Evolutionary conservation across 2,797 vertebrate genomes (phyloP).

Genomic region (Rhinichthys osculus): DNA sequence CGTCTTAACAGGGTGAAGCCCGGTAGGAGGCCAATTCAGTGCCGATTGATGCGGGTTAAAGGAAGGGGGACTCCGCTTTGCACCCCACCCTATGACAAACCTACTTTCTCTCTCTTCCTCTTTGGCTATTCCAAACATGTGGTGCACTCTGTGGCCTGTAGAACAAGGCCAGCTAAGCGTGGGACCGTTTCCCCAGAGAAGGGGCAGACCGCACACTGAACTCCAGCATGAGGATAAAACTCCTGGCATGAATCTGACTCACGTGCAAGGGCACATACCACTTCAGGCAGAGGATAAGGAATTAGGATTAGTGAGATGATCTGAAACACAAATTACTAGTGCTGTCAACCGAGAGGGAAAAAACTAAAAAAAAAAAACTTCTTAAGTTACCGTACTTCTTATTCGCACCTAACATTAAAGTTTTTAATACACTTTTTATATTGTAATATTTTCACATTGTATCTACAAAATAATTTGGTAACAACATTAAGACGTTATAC

Average conservation of each 20-base stretch:
- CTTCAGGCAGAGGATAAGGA: conserved; percentile 23
- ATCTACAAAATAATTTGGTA: not conserved
- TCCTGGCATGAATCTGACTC: conserved; percentile 28
- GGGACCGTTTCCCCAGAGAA: not conserved
- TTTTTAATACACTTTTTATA: not conserved
- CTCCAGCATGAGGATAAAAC: conserved; percentile 33
- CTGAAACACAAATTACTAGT: not conserved
- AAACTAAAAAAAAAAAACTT: not conserved
- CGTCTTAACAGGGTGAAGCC: not conserved
- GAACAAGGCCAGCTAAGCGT: conserved; percentile 10
- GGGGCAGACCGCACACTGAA: not conserved
- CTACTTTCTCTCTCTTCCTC: conserved; percentile 66
- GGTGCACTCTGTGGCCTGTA: conserved; percentile 14
- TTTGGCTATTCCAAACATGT: conserved; percentile 64
- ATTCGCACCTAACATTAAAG: not conserved
- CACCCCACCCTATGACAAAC: conserved; percentile 62
- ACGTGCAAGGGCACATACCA: conserved; percentile 41
- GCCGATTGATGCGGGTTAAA: conserved; percentile 35
- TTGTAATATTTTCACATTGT: not conserved
- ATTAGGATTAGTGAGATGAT: conserved; percentile 19
- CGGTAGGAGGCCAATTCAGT: conserved; percentile 16
- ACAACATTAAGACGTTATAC: not conserved
- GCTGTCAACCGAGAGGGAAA: not conserved
- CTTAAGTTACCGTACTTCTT: not conserved
- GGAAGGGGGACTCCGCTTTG: conserved; percentile 39